A percentile compares a stretch with the other conserved stretches of the same genome.
Conservation (phyloP, 2,113 vertebrate genomes). For the Microtus ochrogaster region DNA sequence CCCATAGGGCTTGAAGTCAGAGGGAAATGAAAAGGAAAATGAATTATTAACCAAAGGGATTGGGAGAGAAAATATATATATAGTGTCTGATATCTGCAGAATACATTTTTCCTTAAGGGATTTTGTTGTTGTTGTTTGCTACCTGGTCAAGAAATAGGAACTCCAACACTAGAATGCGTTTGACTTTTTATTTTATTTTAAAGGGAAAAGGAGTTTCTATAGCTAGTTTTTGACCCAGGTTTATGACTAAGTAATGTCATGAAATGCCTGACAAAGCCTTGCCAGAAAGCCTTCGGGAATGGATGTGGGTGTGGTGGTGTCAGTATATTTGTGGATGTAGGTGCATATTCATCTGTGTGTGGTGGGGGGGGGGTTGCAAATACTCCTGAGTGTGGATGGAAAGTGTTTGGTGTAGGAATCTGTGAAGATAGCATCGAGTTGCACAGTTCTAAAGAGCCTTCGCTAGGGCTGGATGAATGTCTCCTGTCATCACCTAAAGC, state of each 20-base stretch:
- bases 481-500: neutral
- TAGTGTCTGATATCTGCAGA: constrained; percentile 29
- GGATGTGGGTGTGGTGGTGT: constrained; percentile 42
- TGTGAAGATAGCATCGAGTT: constrained; percentile 39
- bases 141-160: constrained; percentile 44
- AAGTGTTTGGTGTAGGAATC: constrained; percentile 52
- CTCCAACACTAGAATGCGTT: neutral
- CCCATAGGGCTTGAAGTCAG: neutral
- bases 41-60: constrained; percentile 40
- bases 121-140: constrained; percentile 20
- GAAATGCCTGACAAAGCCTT: constrained; percentile 54
- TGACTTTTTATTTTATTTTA: neutral
- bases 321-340: constrained; percentile 47
- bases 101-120: neutral
- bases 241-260: constrained; percentile 46
- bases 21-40: constrained; percentile 56
- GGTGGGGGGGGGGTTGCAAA: neutral
- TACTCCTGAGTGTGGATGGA: constrained; percentile 41
- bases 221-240: constrained; percentile 37
- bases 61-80: neutral
- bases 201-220: neutral
- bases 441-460: constrained; percentile 38
- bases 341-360: neutral
- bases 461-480: neutral
- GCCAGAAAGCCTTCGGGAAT: constrained; percentile 51